Percentiles rank a stretch among this genome's conserved stretches.
These are phyloP conservation scores for Phyllotreta striolata DNA, from an alignment of 2,888 invertebrate species.

Conservation along the genomic window DNA sequence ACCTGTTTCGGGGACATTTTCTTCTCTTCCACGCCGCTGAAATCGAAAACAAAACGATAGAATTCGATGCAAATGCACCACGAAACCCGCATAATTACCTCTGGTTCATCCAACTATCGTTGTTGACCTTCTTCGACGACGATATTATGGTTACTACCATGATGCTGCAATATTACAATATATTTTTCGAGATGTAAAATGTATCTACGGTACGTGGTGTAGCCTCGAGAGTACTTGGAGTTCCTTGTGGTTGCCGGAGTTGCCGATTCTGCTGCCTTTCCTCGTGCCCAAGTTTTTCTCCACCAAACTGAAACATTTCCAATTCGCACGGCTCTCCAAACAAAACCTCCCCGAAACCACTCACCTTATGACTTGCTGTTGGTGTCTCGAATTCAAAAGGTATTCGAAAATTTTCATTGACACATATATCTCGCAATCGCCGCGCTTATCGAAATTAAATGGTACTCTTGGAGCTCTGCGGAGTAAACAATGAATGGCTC, in stretches of 20 bases:
- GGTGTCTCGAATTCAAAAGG: constrained; percentile 56
- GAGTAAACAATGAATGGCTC: too few relatives aligned
- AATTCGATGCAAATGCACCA: too few relatives aligned
- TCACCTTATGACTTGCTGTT: constrained; percentile 58
- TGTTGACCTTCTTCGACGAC: constrained; percentile 11
- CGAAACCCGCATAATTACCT: too few relatives aligned
- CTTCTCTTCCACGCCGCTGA: constrained; percentile 15
- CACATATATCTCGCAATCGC: constrained; percentile 52
- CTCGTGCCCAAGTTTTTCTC: constrained; percentile 82
- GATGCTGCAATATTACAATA: constrained; percentile 10
- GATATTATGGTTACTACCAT: constrained; percentile 52
- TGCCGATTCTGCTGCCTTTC: constrained; percentile 85
- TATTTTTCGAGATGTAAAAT: constrained; percentile 6
- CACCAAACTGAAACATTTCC: constrained; percentile 71
- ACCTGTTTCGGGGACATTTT: constrained; percentile 48
- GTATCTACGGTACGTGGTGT: constrained; percentile 83
- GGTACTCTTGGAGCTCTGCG: too few relatives aligned
- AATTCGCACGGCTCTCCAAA: constrained; percentile 1
- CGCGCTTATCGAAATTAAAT: too few relatives aligned
- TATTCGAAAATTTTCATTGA: constrained; percentile 60
- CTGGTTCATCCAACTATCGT: background rate
- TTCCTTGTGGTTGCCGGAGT: constrained; percentile 85
- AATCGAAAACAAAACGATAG: constrained; percentile 22
- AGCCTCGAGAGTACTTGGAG: constrained; percentile 83
- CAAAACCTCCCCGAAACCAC: background rate